phyloP scores from a whole-genome alignment of 2,888 invertebrate species.

The Imbricaverruca yamaguchii region DNA sequence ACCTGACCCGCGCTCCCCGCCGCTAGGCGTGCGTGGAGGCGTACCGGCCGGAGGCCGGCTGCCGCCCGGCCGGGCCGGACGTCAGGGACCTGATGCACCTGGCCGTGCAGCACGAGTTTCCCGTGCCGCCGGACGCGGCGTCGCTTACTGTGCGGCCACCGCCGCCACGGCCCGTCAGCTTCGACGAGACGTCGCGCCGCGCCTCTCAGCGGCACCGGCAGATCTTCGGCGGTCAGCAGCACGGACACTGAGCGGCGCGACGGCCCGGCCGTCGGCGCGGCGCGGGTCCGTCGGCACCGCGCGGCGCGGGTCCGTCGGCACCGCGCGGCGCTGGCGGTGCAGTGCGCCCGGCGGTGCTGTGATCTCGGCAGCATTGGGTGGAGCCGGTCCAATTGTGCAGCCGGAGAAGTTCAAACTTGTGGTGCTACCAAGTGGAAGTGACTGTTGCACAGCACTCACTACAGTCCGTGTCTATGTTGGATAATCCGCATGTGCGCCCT shows the following conservation, averaged over 20 bases:
- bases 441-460: no score
- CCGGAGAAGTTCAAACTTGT: no score
- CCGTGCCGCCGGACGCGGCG: neutral
- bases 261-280: no score
- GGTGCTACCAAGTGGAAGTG: no score
- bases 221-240: neutral
- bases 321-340: neutral
- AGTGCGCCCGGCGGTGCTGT: neutral
- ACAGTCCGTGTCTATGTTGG: no score
- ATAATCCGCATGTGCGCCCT: no score
- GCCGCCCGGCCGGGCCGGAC: neutral
- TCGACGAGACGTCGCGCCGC: neutral
- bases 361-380: no score
- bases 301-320: no score
- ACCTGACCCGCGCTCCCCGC: no score
- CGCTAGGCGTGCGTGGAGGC: neutral
- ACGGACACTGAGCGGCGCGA: conserved; percentile 1
- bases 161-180: neutral
- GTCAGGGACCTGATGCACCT: conserved; percentile 14
- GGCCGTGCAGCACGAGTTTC: conserved; percentile 17
- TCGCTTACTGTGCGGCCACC: neutral
- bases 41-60: conserved; percentile 1
- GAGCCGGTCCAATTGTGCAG: no score
- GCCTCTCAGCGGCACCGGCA: neutral
- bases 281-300: no score